Percentiles rank a stretch among this genome's conserved stretches.
These are phyloP conservation scores for Cenopis cana DNA, from an alignment of 2,888 invertebrate genomes.

Conservation along the genomic window DNA sequence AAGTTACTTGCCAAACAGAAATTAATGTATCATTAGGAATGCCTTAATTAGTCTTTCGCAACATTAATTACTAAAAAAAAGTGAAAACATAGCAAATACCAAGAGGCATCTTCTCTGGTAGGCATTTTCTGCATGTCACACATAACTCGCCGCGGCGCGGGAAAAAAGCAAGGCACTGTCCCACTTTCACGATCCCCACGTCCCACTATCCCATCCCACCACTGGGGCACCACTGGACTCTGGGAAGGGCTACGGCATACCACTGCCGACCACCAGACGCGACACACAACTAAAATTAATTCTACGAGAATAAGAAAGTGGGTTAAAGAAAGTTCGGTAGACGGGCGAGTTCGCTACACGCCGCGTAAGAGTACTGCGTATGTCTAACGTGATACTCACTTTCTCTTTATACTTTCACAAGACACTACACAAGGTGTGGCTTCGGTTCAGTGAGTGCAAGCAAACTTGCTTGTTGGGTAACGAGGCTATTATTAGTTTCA, in stretches of 20 bases:
- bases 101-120: conserved; percentile 75
- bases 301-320: conserved; percentile 78
- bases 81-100: conserved; percentile 66
- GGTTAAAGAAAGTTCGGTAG: conserved; percentile 84
- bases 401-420: conserved; percentile 85
- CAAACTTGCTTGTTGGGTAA: conserved; percentile 62
- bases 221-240: conserved; percentile 73
- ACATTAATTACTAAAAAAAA: conserved; percentile 31
- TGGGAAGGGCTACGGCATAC: conserved; percentile 77
- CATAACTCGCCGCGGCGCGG: conserved; percentile 66
- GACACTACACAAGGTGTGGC: conserved; percentile 67
- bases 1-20: neutral
- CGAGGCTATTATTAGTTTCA: conserved; percentile 39
- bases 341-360: conserved; percentile 73
- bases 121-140: conserved; percentile 83
- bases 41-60: neutral
- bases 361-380: conserved; percentile 62
- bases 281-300: conserved; percentile 74
- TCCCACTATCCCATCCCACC: conserved; percentile 76
- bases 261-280: conserved; percentile 75
- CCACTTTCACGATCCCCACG: conserved; percentile 77
- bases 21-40: neutral
- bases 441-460: conserved; percentile 74
- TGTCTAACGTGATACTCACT: conserved; percentile 78
- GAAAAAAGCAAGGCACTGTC: conserved; percentile 61